Conservation (phyloP, 2,797 vertebrate genomes). For the Echeneis naucrates region DNA sequence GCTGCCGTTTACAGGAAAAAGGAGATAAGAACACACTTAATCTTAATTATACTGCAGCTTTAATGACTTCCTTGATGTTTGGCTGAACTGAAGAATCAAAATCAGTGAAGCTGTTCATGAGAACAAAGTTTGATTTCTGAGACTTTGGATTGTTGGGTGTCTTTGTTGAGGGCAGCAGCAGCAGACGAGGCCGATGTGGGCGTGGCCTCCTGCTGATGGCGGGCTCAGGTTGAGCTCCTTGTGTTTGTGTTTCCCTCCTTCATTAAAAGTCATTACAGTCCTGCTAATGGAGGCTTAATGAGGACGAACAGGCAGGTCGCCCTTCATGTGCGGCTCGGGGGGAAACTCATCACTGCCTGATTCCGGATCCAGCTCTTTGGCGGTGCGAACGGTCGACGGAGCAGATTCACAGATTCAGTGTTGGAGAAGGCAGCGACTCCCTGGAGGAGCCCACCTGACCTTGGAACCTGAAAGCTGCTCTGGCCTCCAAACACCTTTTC, state of each 20-base stretch:
- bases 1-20: too few relatives aligned
- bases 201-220: slow-evolving; percentile 42
- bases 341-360: slow-evolving; percentile 67
- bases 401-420: slow-evolving; percentile 17
- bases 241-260: slow-evolving; percentile 66
- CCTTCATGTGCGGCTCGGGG: slow-evolving; percentile 70
- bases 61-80: slow-evolving; percentile 32
- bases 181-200: slow-evolving; percentile 30
- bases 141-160: not conserved
- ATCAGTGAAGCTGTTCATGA: too few relatives aligned
- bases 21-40: too few relatives aligned
- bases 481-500: not conserved
- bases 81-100: too few relatives aligned
- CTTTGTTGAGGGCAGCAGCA: not conserved
- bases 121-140: too few relatives aligned
- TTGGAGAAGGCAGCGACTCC: not conserved
- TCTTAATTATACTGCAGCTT: slow-evolving; percentile 12
- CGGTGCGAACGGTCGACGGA: slow-evolving; percentile 15
- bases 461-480: slow-evolving; percentile 7
- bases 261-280: slow-evolving; percentile 82
- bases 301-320: slow-evolving; percentile 68
- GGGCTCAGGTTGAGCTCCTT: slow-evolving; percentile 58
- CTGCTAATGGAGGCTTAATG: slow-evolving; percentile 80
- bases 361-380: slow-evolving; percentile 45
- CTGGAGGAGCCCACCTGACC: slow-evolving; percentile 7